Base-by-base conservation (phyloP, 2,888 invertebrate species). In the Andrena chrysosceles region DNA sequence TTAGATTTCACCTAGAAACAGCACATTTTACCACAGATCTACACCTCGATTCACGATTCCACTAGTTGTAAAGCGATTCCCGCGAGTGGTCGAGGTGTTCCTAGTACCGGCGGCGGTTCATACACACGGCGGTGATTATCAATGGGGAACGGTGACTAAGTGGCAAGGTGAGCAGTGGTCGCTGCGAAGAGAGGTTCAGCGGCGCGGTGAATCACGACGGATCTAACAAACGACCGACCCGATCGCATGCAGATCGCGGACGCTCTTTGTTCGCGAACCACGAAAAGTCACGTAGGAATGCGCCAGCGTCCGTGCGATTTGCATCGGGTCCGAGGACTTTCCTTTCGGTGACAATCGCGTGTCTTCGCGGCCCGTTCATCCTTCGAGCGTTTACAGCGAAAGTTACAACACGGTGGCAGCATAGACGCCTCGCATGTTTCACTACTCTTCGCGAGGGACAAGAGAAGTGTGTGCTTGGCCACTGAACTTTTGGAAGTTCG, bases 201-300 rank as follows among this genome's bases (percentile, higher is more conserved):
- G 75, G 62, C 70, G 73, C 85, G 76, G 54, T 87, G 87, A 87
- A 81, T 87, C 87, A 87, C 78, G 63, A 42, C 42, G 64, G 63
- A 85, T 77, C 79, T 63, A 76, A 66, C 60, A 75, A 54, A 77
- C 67, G 35, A 13, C 8, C 67, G 56, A 69, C 31, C 26, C 74
- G 67, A 71, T 52, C 59, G 75, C 82, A 82, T 73, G 78, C 73
- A 60, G 59, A 74, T 86, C 73, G 42, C 42, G 77, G 71, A 72
- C 64, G 74, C 79, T 42, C 42, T 86, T 86, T 85, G 85, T 87
- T 80, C 66, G 71, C 80, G 72, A 74, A 70, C 76, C 75, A 69
- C 71, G 72, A 70, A 83, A 81, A 79, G 77, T 85, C 87, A 87
- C 86, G 85, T 83, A 59, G 76, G 68, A 72, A 72, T 76, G 78